Evolutionary conservation across 2,797 vertebrate species (phyloP).

Genomic region (Danio jaintianensis): DNA sequence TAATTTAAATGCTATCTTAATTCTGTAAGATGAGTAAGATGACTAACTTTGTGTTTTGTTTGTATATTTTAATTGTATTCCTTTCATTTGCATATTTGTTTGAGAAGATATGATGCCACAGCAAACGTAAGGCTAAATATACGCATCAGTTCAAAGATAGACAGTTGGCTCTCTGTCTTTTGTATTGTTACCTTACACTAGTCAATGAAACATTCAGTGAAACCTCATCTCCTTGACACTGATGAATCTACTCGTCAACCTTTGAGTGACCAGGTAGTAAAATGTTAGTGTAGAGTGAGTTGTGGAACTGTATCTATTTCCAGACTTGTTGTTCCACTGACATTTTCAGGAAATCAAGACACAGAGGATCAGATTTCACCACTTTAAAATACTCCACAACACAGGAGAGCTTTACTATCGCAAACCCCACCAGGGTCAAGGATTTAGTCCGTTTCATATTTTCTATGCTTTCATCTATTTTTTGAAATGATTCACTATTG

Average conservation of each 20-base stretch:
- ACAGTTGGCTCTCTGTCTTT: conserved; percentile 44
- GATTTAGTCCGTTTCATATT: background rate
- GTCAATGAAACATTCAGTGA: conserved; percentile 69
- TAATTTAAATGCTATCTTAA: background rate
- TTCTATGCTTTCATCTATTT: background rate
- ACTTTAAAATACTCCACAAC: background rate
- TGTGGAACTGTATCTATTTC: conserved; percentile 38
- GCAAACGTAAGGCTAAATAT: conserved; percentile 10
- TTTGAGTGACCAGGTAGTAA: conserved; percentile 53
- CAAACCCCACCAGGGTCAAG: background rate
- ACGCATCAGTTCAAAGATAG: conserved; percentile 21
- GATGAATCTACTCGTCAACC: conserved; percentile 51
- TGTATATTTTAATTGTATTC: background rate
- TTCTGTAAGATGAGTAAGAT: background rate
- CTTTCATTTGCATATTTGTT: background rate
- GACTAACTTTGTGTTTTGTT: background rate
- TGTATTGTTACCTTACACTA: conserved; percentile 61
- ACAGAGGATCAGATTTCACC: conserved; percentile 1
- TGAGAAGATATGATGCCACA: background rate
- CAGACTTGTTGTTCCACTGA: conserved; percentile 23
- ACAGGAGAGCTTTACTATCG: background rate
- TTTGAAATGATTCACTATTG: background rate
- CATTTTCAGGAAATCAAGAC: conserved; percentile 33
- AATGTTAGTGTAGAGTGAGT: conserved; percentile 49
- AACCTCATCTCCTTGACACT: conserved; percentile 60